Base-by-base conservation (phyloP, 2,797 vertebrate genomes). In the Apogon talboti region DNA sequence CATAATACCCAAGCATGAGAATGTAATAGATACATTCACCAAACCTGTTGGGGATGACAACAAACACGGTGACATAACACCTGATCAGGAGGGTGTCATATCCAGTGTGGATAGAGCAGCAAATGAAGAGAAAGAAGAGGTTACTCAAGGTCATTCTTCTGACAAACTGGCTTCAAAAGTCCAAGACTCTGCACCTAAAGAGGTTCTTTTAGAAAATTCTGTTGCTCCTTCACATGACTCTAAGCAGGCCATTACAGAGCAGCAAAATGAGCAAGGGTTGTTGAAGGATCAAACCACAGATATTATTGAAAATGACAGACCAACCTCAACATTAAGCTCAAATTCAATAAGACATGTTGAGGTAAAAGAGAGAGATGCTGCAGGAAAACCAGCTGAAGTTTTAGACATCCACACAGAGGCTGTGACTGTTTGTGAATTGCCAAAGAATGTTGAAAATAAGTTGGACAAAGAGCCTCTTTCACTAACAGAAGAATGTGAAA, bases 381-480 rank as follows among this genome's bases (percentile, higher is more conserved):
- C 66, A 60, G 81, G 21, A 37, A 79, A 85, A 42, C 12, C 55
- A 66, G 50, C 40, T 48, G 53, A 81, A 42, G 64, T 55, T 73
- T 69, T 79, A 49, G 68, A 40, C 47, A 46, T 55, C 68, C 63
- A 79, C 63, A 83, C 84, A 83, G 65, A 83, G 73, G 21, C 70
- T 46, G 60, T 44, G 48, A 59, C 68, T 89, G 81, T 82, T 81
- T 56, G 47, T 56, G 78, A 85, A 76, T 19, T 50, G 11, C 66
- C 63, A 52, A 82, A 88, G 76, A 89, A 89, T 83, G 79, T 66
- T 75, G 75, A 86, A 74, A 82, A 74, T 60, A 64, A 71, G 45
- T 30, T 11, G 55, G 56, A 91, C 78, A 91, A 88, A 87, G 84
- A 83, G 66, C n/a, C 74, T 66, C 69, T 89, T 82, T 86, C 76